Evolutionary conservation across 2,113 vertebrate species (phyloP).

Genomic region (Protobothrops mucrosquamatus): DNA sequence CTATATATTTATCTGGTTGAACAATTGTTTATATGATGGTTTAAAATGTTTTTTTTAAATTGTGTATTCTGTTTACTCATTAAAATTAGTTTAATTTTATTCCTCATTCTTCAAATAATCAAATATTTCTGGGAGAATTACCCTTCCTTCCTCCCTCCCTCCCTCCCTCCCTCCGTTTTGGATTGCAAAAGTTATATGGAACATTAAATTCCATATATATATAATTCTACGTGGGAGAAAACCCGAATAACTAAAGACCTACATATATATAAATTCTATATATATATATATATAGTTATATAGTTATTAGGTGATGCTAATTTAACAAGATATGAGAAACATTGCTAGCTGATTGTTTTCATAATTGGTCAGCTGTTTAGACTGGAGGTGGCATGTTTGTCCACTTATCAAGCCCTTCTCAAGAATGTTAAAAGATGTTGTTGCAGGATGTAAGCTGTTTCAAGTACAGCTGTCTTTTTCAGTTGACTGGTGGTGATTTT

Average conservation of each 20-base stretch:
- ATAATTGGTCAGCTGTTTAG: not conserved
- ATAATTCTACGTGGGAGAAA: too few relatives aligned
- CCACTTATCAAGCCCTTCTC: not conserved
- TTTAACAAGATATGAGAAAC: not conserved
- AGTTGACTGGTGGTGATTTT: not conserved
- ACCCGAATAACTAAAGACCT: too few relatives aligned
- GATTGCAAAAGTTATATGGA: too few relatives aligned
- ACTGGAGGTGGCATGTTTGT: not conserved
- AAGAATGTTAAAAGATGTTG: not conserved
- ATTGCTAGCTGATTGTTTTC: not conserved
- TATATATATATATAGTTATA: too few relatives aligned
- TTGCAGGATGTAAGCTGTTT: not conserved
- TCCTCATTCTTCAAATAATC: not conserved
- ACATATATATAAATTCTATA: too few relatives aligned
- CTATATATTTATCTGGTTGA: not conserved
- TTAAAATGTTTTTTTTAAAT: not conserved
- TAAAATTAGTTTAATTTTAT: not conserved
- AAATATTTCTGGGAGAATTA: too few relatives aligned
- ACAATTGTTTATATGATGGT: not conserved
- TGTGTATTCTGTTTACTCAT: not conserved
- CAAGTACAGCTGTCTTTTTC: not conserved
- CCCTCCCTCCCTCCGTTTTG: too few relatives aligned
- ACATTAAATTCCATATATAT: too few relatives aligned
- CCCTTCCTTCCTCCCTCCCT: too few relatives aligned
- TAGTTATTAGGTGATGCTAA: not conserved